Conservation (phyloP, 2,113 vertebrate genomes). For the Onychostoma macrolepis region DNA sequence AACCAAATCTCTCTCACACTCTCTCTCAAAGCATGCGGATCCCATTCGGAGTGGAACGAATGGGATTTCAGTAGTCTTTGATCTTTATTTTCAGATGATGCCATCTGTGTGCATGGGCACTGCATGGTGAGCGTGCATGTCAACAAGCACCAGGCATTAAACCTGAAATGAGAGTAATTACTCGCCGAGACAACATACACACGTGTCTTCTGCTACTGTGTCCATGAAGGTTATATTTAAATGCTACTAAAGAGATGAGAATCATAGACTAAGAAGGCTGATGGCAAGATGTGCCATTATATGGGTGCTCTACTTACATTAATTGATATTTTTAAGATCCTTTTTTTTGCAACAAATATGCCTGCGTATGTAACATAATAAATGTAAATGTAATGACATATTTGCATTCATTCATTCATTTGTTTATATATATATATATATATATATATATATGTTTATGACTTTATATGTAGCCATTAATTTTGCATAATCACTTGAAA, state of each 20-base stretch:
- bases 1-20: constrained; percentile 62
- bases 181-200: constrained; percentile 58
- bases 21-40: constrained; percentile 68
- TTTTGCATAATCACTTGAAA: not conserved
- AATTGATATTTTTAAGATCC: not conserved
- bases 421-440: too few relatives aligned
- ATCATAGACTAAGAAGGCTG: constrained; percentile 23
- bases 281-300: constrained; percentile 17
- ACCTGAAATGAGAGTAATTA: constrained; percentile 74
- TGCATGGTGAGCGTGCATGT: constrained; percentile 56
- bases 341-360: not conserved
- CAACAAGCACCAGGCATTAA: constrained; percentile 70
- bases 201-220: constrained; percentile 54
- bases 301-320: not conserved
- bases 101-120: constrained; percentile 70
- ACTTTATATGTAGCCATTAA: not conserved
- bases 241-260: constrained; percentile 50
- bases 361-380: not conserved
- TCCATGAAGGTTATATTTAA: constrained; percentile 47
- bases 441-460: too few relatives aligned
- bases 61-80: constrained; percentile 77
- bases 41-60: constrained; percentile 72
- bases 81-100: constrained; percentile 76
- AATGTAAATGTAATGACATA: not conserved
- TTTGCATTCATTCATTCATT: too few relatives aligned